Conservation (phyloP, 2,888 invertebrate genomes). For the Hypsopygia costalis region DNA sequence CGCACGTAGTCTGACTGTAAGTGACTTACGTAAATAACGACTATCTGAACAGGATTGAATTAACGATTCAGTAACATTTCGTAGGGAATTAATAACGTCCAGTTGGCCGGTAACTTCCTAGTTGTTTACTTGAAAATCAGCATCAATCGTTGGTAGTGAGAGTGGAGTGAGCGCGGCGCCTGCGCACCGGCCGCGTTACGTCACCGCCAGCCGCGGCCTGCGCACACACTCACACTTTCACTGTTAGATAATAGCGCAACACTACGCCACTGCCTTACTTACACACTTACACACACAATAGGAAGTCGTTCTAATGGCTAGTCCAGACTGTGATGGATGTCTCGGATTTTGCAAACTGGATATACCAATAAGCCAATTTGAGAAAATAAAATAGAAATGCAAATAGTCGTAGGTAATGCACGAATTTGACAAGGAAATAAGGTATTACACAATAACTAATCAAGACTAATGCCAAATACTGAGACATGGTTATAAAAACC, state of each 20-base stretch:
- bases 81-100: slow-evolving; percentile 41
- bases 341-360: slow-evolving; percentile 28
- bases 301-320: slow-evolving; percentile 56
- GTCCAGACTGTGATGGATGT: slow-evolving; percentile 31
- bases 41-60: slow-evolving; percentile 16
- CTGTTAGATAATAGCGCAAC: slow-evolving; percentile 73
- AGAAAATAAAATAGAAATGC: no score
- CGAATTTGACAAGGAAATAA: background rate
- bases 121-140: slow-evolving; percentile 58
- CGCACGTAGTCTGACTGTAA: no score
- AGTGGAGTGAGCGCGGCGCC: slow-evolving; percentile 38
- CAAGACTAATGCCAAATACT: background rate
- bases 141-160: slow-evolving; percentile 59
- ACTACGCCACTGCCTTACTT: slow-evolving; percentile 71
- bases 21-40: no score
- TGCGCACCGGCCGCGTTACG: slow-evolving; percentile 52
- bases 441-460: no score
- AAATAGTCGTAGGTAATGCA: no score
- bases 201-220: slow-evolving; percentile 45
- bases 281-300: slow-evolving; percentile 69
- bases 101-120: slow-evolving; percentile 56
- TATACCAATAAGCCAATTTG: background rate
- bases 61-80: slow-evolving; percentile 20
- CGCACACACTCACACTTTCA: slow-evolving; percentile 76
- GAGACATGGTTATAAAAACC: background rate